Conservation (phyloP, 35 echinoderm and acorn worm genomes). For the Heliocidaris tuberculata region DNA sequence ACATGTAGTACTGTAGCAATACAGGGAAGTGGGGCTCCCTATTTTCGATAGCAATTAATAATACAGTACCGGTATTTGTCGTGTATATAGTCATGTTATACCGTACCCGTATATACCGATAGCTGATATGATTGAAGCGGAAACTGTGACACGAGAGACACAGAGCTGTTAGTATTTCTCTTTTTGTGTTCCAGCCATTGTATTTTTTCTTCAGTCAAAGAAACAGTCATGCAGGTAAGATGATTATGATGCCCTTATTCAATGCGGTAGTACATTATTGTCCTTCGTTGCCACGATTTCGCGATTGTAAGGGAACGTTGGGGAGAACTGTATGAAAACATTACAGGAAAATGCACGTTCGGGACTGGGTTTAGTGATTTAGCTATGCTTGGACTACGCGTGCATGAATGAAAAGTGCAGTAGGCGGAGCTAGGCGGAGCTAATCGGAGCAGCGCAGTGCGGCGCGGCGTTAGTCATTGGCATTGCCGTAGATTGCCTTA, state of each 20-base stretch:
- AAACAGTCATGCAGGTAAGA: background rate
- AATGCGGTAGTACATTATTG: background rate
- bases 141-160: too few relatives aligned
- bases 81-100: too few relatives aligned
- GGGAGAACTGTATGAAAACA: background rate
- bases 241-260: background rate
- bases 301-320: background rate
- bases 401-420: background rate
- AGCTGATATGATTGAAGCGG: too few relatives aligned
- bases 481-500: background rate
- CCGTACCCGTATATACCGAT: too few relatives aligned
- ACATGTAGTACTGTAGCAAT: too few relatives aligned
- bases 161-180: background rate
- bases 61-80: too few relatives aligned
- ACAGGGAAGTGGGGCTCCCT: too few relatives aligned
- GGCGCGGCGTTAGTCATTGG: too few relatives aligned
- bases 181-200: background rate
- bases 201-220: background rate
- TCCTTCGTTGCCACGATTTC: background rate
- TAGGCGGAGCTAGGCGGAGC: background rate
- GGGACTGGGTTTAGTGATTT: background rate
- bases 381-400: background rate
- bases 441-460: background rate
- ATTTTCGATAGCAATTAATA: too few relatives aligned
- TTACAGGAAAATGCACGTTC: background rate